Evolutionary conservation across 2,797 vertebrate species (phyloP).

Genomic region (Acanthiza pusilla): DNA sequence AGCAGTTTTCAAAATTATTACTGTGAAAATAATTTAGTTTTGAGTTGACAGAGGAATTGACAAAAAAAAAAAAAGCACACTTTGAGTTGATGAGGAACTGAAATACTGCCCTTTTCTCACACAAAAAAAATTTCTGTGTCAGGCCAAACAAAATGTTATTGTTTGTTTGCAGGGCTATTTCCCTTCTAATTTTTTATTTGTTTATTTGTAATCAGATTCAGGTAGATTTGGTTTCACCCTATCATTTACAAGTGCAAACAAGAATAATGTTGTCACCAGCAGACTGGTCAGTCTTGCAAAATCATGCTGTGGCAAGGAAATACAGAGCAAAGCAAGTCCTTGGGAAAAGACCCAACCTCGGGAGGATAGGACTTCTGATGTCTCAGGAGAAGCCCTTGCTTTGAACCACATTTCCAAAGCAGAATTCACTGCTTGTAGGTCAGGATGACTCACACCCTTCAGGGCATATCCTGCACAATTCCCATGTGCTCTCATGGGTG

Average conservation of each 20-base stretch:
- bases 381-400: conserved; percentile 2
- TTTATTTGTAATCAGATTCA: conserved; percentile 20
- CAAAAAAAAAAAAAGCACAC: not conserved
- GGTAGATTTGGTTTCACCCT: conserved; percentile 24
- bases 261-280: not conserved
- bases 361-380: not conserved
- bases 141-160: conserved; percentile 32
- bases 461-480: conserved; percentile 32
- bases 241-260: not conserved
- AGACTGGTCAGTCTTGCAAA: not conserved
- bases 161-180: not conserved
- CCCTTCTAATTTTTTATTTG: not conserved
- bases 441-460: conserved; percentile 25
- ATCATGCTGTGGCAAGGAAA: not conserved
- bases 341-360: not conserved
- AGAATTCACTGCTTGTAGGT: conserved; percentile 24
- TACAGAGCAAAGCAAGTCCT: conserved; percentile 5
- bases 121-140: not conserved
- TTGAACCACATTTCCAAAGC: conserved; percentile 27
- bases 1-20: not conserved
- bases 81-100: not conserved
- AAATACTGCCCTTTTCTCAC: not conserved
- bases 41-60: not conserved
- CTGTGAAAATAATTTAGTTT: not conserved
- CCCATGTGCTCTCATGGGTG: not conserved